phyloP scores from a whole-genome alignment of 1,140 invertebrate species.

The Oncopodura yosiiana region DNA sequence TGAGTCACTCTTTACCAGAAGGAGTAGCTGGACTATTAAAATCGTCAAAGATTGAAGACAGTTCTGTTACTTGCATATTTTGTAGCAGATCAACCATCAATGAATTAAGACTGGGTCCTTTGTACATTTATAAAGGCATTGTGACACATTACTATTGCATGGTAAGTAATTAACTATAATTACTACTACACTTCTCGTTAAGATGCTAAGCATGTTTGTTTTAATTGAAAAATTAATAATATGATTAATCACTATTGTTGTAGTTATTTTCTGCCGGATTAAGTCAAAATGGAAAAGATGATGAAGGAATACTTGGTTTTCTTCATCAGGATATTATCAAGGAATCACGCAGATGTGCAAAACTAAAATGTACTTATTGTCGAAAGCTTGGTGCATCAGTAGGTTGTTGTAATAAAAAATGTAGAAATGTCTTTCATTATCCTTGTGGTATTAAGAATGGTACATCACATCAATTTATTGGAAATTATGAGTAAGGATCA shows the following conservation, averaged over 20 bases:
- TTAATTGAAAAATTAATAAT: no score
- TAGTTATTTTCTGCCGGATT: constrained; percentile 55
- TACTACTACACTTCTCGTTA: neutral
- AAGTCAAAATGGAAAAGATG: constrained; percentile 49
- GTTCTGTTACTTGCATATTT: constrained; percentile 41
- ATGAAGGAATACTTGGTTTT: constrained; percentile 55
- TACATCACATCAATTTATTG: constrained; percentile 52
- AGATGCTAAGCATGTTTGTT: no score
- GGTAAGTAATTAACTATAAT: constrained; percentile 38
- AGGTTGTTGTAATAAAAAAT: constrained; percentile 48
- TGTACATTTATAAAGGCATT: constrained; percentile 43
- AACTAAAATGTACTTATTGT: constrained; percentile 52
- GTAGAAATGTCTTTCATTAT: constrained; percentile 52
- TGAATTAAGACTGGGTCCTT: constrained; percentile 46
- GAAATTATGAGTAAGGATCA: constrained; percentile 47
- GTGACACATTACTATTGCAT: constrained; percentile 49
- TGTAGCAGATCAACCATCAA: constrained; percentile 43
- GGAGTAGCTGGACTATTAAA: no score
- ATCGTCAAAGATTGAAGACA: no score
- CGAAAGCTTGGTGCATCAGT: constrained; percentile 51
- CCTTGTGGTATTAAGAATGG: constrained; percentile 50
- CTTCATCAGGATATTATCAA: constrained; percentile 49
- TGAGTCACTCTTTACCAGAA: no score
- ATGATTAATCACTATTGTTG: constrained; percentile 28
- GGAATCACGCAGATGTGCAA: constrained; percentile 48